phyloP scores from a whole-genome alignment of 2,113 vertebrate genomes.

The Probosciger aterrimus region DNA sequence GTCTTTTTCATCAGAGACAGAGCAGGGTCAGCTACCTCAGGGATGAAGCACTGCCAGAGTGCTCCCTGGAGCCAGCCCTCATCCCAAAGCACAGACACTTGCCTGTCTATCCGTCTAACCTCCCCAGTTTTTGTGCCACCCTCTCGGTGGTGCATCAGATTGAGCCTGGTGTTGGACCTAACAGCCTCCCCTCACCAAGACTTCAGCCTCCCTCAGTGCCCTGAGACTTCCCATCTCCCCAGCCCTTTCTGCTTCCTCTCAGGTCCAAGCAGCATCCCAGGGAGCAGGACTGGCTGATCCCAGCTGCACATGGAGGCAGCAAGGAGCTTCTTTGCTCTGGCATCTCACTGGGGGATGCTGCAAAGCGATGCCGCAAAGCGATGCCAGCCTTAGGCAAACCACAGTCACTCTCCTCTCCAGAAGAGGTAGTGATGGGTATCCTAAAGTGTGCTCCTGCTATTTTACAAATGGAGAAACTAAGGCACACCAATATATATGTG shows the following conservation, averaged over 20 bases:
- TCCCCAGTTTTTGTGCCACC: background rate
- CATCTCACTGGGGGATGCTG: background rate
- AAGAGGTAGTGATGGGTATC: background rate
- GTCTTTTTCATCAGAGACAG: background rate
- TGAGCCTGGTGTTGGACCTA: rapidly evolving
- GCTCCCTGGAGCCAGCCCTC: background rate
- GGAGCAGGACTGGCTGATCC: background rate
- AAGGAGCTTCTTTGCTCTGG: background rate
- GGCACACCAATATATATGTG: background rate
- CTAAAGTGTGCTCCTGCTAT: background rate
- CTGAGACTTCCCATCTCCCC: background rate
- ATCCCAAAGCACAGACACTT: background rate
- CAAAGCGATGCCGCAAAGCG: background rate
- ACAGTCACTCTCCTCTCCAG: background rate
- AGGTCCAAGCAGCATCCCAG: background rate
- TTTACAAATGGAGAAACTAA: background rate
- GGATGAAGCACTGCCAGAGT: background rate
- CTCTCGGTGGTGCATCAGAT: background rate
- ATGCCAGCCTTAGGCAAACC: background rate
- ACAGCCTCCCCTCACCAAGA: background rate
- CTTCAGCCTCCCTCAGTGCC: background rate
- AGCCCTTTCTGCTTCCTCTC: background rate
- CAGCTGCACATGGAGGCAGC: background rate
- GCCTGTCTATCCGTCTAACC: background rate
- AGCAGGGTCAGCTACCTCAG: background rate